Evolutionary conservation across 2,113 vertebrate species (phyloP), one percentile per base, ranked within the genome.

Genomic region (Suncus etruscus): DNA sequence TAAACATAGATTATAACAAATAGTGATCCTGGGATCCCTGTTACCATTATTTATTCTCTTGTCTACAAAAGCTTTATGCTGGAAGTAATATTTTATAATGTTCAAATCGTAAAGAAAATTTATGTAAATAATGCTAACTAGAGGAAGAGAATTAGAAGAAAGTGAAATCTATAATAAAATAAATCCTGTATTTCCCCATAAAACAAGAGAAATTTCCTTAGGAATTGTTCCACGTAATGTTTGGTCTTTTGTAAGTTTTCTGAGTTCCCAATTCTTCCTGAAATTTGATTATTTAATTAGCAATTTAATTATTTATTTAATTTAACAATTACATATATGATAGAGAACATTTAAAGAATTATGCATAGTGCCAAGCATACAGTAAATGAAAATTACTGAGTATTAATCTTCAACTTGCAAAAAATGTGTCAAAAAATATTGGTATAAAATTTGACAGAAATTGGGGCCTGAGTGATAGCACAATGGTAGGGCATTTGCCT

Each of bases 351-450:
- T 91, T 61, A 6, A 75, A 76, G n/a, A 94, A 63, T 18, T n/a
- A 79, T 45, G 1, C 4, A 79, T 22, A 63, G 25, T 39, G 27
- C 12, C 69, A 88, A 29, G 31, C 7, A 82, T 1, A 50, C 1
- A 47, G 16, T 80, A 83, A 91, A 69, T 47, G 14, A 83, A 87
- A 92, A 63, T 5, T 87, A 72, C 84, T 72, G 25, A 20, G n/a
- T 29, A 87, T 81, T 70, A 89, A 91, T 61, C 12, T 68, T 90
- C 27, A 82, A 47, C 10, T 70, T 78, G 75, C 32, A 72, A 61
- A 61, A 39, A 27, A 66, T 66, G 65, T 27, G 27, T 66, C 65
- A 66, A 27, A 9, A 66, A 66, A 66, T 27, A 29, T 66, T 12
- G 78, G 88, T 66, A 58, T 84, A 87, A 91, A 58, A 58, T 58